phyloP scores from a whole-genome alignment of 2,113 vertebrate species.

The Callionymus lyra region DNA sequence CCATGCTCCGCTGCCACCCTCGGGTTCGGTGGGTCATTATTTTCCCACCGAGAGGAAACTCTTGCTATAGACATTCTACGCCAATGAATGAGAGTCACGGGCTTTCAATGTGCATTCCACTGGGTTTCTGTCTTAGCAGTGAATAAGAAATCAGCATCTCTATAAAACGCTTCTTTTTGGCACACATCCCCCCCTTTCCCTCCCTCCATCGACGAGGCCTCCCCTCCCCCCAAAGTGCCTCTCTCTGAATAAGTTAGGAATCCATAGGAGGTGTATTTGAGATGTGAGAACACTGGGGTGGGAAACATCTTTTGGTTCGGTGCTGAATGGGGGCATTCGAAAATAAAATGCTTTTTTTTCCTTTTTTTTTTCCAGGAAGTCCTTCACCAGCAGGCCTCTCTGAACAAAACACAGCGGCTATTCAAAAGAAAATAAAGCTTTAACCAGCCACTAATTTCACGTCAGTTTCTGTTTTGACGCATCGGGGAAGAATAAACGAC shows the following conservation, averaged over 20 bases:
- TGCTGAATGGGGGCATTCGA: constrained; percentile 58
- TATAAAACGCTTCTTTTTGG: constrained; percentile 58
- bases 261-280: constrained; percentile 65
- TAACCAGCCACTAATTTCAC: constrained; percentile 39
- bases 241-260: constrained; percentile 54
- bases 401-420: constrained; percentile 49
- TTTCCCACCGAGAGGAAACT: constrained; percentile 80
- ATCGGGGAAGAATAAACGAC: constrained; percentile 38
- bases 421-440: constrained; percentile 34
- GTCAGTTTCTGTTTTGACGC: constrained; percentile 23
- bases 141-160: constrained; percentile 74
- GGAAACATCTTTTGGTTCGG: constrained; percentile 43
- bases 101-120: constrained; percentile 54
- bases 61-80: constrained; percentile 70
- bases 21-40: constrained; percentile 76
- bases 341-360: constrained; percentile 51
- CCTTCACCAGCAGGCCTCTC: constrained; percentile 33
- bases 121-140: constrained; percentile 50
- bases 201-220: constrained; percentile 15
- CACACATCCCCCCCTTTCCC: constrained; percentile 10
- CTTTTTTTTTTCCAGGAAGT: constrained; percentile 17
- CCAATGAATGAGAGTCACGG: constrained; percentile 71
- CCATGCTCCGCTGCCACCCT: constrained; percentile 31
- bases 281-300: constrained; percentile 61
- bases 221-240: constrained; percentile 26